Evolutionary conservation across 2,888 invertebrate species (phyloP), one percentile per base, ranked within the genome.

Genomic region (Subacronicta megacephala): DNA sequence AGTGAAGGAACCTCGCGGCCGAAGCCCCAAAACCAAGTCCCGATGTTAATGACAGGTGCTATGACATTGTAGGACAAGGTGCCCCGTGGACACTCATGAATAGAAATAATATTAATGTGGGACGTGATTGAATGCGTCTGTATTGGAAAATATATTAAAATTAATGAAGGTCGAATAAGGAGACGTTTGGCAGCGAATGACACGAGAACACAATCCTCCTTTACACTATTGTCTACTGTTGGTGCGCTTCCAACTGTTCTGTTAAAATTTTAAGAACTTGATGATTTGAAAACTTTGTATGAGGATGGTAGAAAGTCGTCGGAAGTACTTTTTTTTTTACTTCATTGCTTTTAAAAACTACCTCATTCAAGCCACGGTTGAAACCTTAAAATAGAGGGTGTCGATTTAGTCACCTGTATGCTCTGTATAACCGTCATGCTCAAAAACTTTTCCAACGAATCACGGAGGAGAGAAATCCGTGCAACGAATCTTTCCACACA

Each of bases 11-110:
- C n/a, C 13, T 13, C 18, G 13, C 20, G 23, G 33, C 20, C 15
- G 13, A 58, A 46, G 16, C 2, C 6, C 1, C 40, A 54, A 62
- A 16, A 17, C 38, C 45, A 56, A 35, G 10, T 35, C 26, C 23
- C 23, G 36, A 62, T 57, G 43, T 18, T 36, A 45, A 45, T 40
- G 20, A 33, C 59, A 63, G 42, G 31, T 57, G 46, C 3, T 13
- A 10, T 50, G 51, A 59, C 66, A 59, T 50, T 58, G 44, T 38
- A 6, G 13, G 12, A 26, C 50, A 65, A 62, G 66, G 66, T 58
- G 66, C 31, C 13, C 35, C 26, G 26, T 20, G 23, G 16, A 40
- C 44, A 18, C 43, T 49, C 35, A 40, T 12, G 59, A 49, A 42
- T 50, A 44, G 26, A 58, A 58, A 50, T 45, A 36, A 56, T 9